A percentile compares a stretch with the other conserved stretches of the same genome.
Conservation (phyloP, 2,113 vertebrate species). For the Cyprinodon brontotheroides region DNA sequence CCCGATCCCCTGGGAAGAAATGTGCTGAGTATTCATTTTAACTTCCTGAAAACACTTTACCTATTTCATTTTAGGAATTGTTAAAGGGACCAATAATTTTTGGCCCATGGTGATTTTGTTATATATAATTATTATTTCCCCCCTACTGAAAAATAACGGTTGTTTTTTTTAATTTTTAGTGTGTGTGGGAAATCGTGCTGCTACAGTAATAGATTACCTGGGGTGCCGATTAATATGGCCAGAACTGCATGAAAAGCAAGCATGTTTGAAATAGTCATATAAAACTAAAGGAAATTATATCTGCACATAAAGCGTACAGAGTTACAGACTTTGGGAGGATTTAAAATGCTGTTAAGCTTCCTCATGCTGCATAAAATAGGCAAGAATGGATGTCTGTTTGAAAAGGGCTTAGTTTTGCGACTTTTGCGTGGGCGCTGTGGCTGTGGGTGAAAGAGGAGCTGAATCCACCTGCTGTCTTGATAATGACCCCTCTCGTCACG, state of each 20-base stretch:
- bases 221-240: background rate
- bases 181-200: background rate
- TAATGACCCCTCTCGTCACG: constrained; percentile 1
- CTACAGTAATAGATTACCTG: background rate
- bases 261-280: background rate
- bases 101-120: background rate
- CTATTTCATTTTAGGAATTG: background rate
- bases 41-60: background rate
- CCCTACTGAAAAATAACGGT: background rate
- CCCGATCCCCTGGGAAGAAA: background rate
- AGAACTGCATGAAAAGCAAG: background rate
- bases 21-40: background rate
- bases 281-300: constrained; percentile 3
- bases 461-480: background rate
- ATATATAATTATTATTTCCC: background rate
- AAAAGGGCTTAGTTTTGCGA: background rate
- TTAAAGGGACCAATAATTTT: background rate
- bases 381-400: background rate
- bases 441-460: background rate
- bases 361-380: background rate
- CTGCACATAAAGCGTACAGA: constrained; percentile 9
- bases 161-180: background rate
- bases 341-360: background rate
- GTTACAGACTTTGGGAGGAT: background rate
- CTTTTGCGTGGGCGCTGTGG: background rate